phyloP scores from a whole-genome alignment of 1,140 invertebrate genomes.

The Diuraphis noxia region DNA sequence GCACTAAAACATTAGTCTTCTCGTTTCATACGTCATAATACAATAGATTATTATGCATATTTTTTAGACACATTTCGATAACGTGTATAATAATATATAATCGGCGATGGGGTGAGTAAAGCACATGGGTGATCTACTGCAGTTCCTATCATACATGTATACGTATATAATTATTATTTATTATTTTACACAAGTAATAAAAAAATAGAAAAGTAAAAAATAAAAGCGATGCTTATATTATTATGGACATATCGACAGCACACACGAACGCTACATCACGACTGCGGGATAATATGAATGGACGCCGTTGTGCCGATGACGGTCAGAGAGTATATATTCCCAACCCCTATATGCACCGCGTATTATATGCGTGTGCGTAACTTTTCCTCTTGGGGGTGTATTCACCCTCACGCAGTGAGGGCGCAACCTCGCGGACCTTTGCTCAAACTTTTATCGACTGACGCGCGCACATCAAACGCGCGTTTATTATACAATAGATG shows the following conservation, averaged over 20 bases:
- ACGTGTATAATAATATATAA: not conserved
- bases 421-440: slow-evolving; percentile 37
- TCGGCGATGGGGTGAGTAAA: not conserved
- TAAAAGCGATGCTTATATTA: not conserved
- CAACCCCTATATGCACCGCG: slow-evolving; percentile 10
- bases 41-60: not conserved
- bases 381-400: slow-evolving; percentile 39
- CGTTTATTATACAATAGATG: too few species aligned
- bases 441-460: slow-evolving; percentile 41
- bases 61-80: not conserved
- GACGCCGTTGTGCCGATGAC: not conserved
- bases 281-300: not conserved
- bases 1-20: not conserved
- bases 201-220: not conserved
- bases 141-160: not conserved
- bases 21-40: not conserved
- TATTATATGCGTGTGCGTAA: not conserved
- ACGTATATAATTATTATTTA: not conserved
- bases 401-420: not conserved
- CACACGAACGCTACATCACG: slow-evolving; percentile 36
- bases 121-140: not conserved
- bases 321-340: not conserved
- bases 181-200: not conserved
- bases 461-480: not conserved
- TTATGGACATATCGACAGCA: not conserved